Conservation (phyloP, 2,797 vertebrate species). For the Spinus pinus region DNA sequence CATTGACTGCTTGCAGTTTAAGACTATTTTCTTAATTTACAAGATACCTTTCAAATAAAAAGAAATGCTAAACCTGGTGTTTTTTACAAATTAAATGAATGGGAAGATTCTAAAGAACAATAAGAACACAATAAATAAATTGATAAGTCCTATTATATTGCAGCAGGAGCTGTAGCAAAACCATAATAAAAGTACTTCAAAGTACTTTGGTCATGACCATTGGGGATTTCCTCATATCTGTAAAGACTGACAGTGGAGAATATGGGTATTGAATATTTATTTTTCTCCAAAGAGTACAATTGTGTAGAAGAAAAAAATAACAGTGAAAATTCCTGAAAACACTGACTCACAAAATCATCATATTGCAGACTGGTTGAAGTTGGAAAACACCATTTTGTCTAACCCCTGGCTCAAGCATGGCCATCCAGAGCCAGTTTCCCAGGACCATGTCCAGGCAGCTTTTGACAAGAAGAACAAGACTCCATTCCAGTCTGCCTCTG, state of each 20-base stretch:
- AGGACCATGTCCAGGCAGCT: background rate
- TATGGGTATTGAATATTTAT: background rate
- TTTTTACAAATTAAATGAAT: background rate
- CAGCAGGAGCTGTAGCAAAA: background rate
- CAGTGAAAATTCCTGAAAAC: background rate
- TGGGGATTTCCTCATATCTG: background rate
- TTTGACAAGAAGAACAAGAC: background rate
- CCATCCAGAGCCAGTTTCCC: background rate
- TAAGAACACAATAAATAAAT: background rate
- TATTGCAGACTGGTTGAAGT: background rate
- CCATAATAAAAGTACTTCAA: background rate
- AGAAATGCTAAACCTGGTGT: background rate
- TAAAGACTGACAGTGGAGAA: background rate
- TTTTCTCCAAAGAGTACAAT: background rate
- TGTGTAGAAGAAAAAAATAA: background rate
- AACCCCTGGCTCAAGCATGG: background rate
- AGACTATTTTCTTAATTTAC: background rate
- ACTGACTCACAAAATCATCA: background rate
- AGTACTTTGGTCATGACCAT: background rate
- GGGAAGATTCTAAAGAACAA: background rate
- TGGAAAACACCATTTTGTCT: background rate
- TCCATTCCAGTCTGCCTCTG: background rate
- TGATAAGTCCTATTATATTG: background rate
- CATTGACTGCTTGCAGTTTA: background rate
- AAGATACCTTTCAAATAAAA: background rate